Base-by-base conservation (phyloP, 2,113 vertebrate species). In the Calidris pygmaea region DNA sequence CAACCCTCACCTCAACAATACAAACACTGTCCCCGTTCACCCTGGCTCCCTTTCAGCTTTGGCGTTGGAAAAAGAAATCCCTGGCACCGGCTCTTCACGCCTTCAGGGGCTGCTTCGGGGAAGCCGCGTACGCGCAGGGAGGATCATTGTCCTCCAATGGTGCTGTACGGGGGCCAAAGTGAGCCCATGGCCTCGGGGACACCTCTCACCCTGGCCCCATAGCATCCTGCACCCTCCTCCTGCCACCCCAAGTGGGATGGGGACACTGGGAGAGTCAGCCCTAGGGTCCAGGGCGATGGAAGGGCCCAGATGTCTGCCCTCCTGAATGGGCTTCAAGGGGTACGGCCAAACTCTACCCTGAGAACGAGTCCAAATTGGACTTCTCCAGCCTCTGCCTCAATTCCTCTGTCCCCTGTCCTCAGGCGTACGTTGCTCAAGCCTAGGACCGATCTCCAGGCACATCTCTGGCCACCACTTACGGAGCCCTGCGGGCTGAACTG, bases 11-110 rank as follows among this genome's bases (percentile, higher is more conserved):
- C 78, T 83, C 85, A 60, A 14, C 77, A 55, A 75, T 30, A 52
- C 37, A n/a, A 71, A 56, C 1, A 4, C 59, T 66, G 85, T 84
- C 58, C 39, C 39, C 12, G 1, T 27, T 72, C 10, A 2, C 35
- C 23, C 48, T 75, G 80, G 83, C 80, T 93, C 30, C 68, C 65
- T 65, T 67, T 60, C 82, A 76, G 68, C n/a, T 92, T 60, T 68
- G 76, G 70, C 9, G 21, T 16, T 59, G 77, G 68, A 62, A 58
- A 88, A 75, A 87, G 32, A 65, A 96, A 92, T 62, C 84, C 58
- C 83, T 94, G 92, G 85, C 75, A 39, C 18, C 0, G 3, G n/a
- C 14, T 80, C 60, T 32, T 53, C 18, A 5, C 0, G 5, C n/a
- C 62, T 47, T 47, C 53, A 70, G 77, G 37, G 47, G 45, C 70